A percentile compares a stretch with the other conserved stretches of the same genome.
phyloP scores from a whole-genome alignment of 2,797 vertebrate species.

The Choloepus didactylus region DNA sequence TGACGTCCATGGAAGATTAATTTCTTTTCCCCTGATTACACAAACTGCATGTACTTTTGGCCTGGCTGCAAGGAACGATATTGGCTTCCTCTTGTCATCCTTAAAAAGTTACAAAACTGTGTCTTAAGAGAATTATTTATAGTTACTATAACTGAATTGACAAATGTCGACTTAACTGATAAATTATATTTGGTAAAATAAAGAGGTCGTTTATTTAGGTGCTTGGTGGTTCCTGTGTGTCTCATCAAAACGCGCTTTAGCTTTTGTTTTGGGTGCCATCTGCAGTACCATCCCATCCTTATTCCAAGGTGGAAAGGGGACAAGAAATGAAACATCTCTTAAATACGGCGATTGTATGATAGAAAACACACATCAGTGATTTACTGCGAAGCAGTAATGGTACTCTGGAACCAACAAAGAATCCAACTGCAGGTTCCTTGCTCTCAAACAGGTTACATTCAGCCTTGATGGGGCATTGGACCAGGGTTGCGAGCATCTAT shows the following conservation, averaged over 20 bases:
- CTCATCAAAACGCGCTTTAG: not conserved
- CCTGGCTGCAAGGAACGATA: conserved; percentile 84
- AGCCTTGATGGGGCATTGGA: not conserved
- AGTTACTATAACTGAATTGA: conserved; percentile 89
- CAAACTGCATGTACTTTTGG: conserved; percentile 83
- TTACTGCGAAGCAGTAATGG: not conserved
- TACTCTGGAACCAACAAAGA: not conserved
- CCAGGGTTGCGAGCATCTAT: not conserved
- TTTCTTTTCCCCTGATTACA: conserved; percentile 73
- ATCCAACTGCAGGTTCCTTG: not conserved
- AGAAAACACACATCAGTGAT: not conserved
- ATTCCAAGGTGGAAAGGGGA: not conserved
- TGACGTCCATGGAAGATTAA: conserved; percentile 27
- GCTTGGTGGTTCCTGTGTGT: conserved; percentile 61
- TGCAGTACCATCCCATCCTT: not conserved
- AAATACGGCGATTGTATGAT: not conserved
- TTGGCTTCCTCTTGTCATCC: conserved; percentile 87
- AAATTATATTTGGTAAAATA: conserved; percentile 92
- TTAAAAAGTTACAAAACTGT: conserved; percentile 83
- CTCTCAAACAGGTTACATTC: not conserved
- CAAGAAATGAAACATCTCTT: not conserved
- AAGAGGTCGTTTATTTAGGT: conserved; percentile 90
- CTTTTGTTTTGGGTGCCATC: not conserved
- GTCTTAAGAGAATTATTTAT: conserved; percentile 90
- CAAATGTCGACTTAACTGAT: conserved; percentile 88